A percentile compares a stretch with the other conserved stretches of the same genome.
Conservation (phyloP, 2,113 vertebrate genomes). For the Peromyscus maniculatus region DNA sequence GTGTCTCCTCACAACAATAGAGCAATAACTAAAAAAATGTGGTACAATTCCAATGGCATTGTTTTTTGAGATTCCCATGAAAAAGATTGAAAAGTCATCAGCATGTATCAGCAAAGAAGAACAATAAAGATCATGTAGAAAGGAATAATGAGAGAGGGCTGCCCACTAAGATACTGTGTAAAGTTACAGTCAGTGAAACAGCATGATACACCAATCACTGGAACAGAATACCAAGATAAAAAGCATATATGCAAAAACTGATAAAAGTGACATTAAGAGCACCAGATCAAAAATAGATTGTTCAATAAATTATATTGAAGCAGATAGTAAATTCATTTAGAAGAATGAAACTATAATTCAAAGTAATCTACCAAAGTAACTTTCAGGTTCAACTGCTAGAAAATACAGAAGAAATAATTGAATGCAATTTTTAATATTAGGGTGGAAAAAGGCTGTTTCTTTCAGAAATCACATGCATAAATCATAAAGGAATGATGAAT, state of each 20-base stretch:
- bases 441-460: not conserved
- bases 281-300: not conserved
- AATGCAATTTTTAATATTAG: not conserved
- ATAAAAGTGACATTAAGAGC: not conserved
- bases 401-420: not conserved
- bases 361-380: not conserved
- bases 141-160: not conserved
- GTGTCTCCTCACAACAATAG: not conserved
- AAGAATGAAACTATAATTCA: not conserved
- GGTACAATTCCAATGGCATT: not conserved
- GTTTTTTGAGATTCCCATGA: not conserved
- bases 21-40: not conserved
- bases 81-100: slow-evolving; percentile 17
- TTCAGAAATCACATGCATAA: not conserved
- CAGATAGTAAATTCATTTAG: not conserved
- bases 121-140: slow-evolving; percentile 1
- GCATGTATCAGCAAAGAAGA: not conserved
- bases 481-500: not conserved
- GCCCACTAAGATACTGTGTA: not conserved
- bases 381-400: not conserved
- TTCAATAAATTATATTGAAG: not conserved
- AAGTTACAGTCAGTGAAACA: not conserved
- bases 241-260: not conserved
- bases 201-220: not conserved
- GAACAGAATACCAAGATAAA: not conserved